A percentile compares a stretch with the other conserved stretches of the same genome.
phyloP scores from a whole-genome alignment of 2,113 vertebrate species.

The Vidua macroura region DNA sequence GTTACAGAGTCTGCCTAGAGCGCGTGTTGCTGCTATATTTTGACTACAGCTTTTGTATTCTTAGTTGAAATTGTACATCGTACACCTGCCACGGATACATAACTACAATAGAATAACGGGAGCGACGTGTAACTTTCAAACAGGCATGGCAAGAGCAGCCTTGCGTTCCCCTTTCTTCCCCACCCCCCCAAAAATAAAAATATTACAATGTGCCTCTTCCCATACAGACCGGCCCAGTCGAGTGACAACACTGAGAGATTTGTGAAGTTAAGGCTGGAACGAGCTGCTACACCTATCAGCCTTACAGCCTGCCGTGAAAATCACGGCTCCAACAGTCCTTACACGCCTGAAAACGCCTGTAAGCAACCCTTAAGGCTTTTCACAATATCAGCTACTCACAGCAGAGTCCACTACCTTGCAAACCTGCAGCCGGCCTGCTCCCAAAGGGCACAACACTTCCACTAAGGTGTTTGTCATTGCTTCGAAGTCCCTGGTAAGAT shows the following conservation, averaged over 20 bases:
- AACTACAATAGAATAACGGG: slow-evolving; percentile 32
- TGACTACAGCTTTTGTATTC: slow-evolving; percentile 38
- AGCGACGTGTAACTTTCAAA: slow-evolving; percentile 38
- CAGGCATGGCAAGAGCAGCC: not conserved
- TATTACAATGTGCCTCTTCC: not conserved
- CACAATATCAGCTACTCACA: slow-evolving; percentile 70
- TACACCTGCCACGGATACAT: slow-evolving; percentile 51
- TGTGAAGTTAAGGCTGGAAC: not conserved
- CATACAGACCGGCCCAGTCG: not conserved
- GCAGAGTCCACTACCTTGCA: slow-evolving; percentile 65
- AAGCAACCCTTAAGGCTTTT: slow-evolving; percentile 73
- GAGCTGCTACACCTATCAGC: not conserved
- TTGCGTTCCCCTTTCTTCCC: not conserved
- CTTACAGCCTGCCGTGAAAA: not conserved
- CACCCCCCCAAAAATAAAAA: not conserved
- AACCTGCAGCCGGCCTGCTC: slow-evolving; percentile 59
- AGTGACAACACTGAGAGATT: not conserved
- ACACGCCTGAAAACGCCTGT: not conserved
- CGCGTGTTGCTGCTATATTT: slow-evolving; percentile 38
- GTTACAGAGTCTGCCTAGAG: slow-evolving; percentile 50
- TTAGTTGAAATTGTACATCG: slow-evolving; percentile 47
- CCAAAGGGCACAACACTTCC: slow-evolving; percentile 57
- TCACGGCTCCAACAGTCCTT: not conserved
- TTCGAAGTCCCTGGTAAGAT: slow-evolving; percentile 61
- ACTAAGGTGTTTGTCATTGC: slow-evolving; percentile 57